phyloP scores from a whole-genome alignment of 2,797 vertebrate species.

The Neomorphus geoffroyi region DNA sequence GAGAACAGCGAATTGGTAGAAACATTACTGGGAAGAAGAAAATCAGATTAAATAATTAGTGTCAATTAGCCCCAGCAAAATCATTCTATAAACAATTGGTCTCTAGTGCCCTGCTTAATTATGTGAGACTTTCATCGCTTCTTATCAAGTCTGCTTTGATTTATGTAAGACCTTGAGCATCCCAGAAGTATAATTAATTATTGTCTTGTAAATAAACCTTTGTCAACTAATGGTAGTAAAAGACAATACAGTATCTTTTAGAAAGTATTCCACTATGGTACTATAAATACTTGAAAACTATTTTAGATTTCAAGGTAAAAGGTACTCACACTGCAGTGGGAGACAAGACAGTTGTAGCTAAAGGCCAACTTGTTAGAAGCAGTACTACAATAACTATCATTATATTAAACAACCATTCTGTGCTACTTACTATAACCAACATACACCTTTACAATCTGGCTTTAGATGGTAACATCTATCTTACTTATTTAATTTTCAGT shows the following conservation, averaged over 20 bases:
- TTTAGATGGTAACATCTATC: neutral
- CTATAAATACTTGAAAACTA: slow-evolving; percentile 32
- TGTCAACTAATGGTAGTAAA: slow-evolving; percentile 83
- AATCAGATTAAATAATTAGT: slow-evolving; percentile 99
- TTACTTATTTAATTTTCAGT: slow-evolving; percentile 56
- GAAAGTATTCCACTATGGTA: slow-evolving; percentile 31
- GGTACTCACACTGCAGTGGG: neutral
- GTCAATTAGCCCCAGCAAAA: slow-evolving; percentile 99
- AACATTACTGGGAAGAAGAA: slow-evolving; percentile 85
- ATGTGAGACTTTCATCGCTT: slow-evolving; percentile 92
- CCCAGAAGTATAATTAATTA: slow-evolving; percentile 99
- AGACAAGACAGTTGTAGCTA: neutral
- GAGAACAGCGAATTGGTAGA: slow-evolving; percentile 68
- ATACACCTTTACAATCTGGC: slow-evolving; percentile 22
- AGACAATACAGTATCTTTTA: slow-evolving; percentile 71
- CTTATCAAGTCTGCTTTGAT: slow-evolving; percentile 96
- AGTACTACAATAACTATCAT: neutral
- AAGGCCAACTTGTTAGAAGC: slow-evolving; percentile 28
- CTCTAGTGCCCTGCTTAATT: slow-evolving; percentile 99
- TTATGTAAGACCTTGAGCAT: slow-evolving; percentile 93
- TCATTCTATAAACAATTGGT: slow-evolving; percentile 99
- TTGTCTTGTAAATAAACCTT: slow-evolving; percentile 94
- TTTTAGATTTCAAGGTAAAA: slow-evolving; percentile 17
- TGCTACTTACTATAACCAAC: slow-evolving; percentile 5
- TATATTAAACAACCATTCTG: neutral